phyloP scores from a whole-genome alignment of 2,113 vertebrate species.

The Mesocricetus auratus region DNA sequence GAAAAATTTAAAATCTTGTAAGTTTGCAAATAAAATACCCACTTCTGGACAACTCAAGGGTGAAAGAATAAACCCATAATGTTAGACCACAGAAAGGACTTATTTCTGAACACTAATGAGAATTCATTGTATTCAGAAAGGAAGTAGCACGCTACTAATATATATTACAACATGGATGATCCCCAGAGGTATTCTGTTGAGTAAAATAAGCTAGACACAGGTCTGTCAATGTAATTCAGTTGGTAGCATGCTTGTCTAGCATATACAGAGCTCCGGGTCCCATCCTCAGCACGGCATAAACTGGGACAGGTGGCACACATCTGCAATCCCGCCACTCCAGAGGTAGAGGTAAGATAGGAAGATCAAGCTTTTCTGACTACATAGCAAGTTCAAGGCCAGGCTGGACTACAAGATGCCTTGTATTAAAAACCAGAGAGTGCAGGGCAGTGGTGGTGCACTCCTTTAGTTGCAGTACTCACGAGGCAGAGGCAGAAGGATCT shows the following conservation, averaged over 20 bases:
- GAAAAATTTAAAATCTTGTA: conserved; percentile 32
- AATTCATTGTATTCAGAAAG: not conserved
- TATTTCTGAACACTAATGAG: conserved; percentile 28
- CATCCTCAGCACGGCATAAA: not conserved
- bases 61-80: conserved; percentile 13
- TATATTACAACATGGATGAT: not conserved
- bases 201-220: not conserved
- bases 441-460: rapidly evolving
- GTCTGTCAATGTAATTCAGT: not conserved
- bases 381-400: not conserved
- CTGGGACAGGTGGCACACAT: not conserved
- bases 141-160: not conserved
- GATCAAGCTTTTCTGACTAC: not conserved
- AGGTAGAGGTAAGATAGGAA: not conserved
- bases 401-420: not conserved
- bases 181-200: not conserved
- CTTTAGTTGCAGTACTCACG: not conserved
- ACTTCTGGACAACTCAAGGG: conserved; percentile 11
- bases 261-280: not conserved
- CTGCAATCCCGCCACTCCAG: not conserved
- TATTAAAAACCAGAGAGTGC: not conserved
- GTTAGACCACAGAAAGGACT: conserved; percentile 22
- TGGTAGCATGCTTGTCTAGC: not conserved
- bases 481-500: not conserved
- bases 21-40: conserved; percentile 19